Base-by-base conservation (phyloP, 2,888 invertebrate species). In the Drosophila birchii region DNA sequence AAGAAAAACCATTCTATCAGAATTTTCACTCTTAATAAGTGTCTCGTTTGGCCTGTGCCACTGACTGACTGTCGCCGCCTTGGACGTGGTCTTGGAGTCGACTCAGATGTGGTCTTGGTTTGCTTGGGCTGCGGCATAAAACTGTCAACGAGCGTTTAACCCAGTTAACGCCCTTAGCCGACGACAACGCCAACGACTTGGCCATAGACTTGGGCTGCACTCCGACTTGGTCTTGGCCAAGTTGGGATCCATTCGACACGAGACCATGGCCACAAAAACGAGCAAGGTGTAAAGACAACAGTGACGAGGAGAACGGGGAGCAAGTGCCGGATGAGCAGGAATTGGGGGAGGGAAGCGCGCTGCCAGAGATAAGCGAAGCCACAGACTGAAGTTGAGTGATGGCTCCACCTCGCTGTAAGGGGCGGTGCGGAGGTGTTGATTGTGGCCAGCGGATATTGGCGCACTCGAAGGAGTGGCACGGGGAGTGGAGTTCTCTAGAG, bases 1-100 rank as follows among this genome's bases (percentile, higher is more conserved):
- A 62, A 64, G 74, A 77, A 73, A 78, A 78, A 70, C 54, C 64
- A 80, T 85, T 87, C 88, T 76, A 72, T 64, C 56, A 82, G 75
- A 87, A 87, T 86, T 85, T 85, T 85, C 86, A 82, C 88, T 85
- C 88, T 86, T 87, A 81, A 80, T 78, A 88, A 88, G 86, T 86
- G 78, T 79, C 86, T 88, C 61, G 83, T 82, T 87, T 76, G 67
- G 63, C 62, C 73, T 85, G 86, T 85, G 86, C 87, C 82, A 87
- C 82, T 87, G 87, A 80, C 87, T 81, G 86, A 70, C 75, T 75
- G 75, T 78, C 54, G 63, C 59, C 44, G 44, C 54, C 45, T 39
- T 14, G n/a, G 60, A 60, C 38, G 41, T 55, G 20, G 61, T 32
- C 61, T 60, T 47, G 39, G 47, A 2, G 43, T 29, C 18, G 34